Base-by-base conservation (phyloP, 2,888 invertebrate species). In the Dicyrtomina minuta region DNA sequence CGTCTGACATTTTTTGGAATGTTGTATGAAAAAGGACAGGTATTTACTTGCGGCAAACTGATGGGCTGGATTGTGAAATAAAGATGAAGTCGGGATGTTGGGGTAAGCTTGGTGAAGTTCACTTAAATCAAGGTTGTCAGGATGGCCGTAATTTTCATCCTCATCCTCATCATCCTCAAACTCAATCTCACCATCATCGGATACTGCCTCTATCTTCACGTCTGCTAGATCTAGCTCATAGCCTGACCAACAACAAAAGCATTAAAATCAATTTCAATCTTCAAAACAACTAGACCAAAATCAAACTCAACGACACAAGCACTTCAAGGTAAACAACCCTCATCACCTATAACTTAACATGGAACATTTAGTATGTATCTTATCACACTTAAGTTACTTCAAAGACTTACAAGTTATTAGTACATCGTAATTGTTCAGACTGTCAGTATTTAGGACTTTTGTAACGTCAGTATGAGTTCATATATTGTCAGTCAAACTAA, bases 161-260 rank as follows among this genome's bases (percentile, higher is more conserved):
- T 72, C 73, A 70, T 70, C 60, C 17, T 68, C 51, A 60, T 72
- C 70, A 49, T 74, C 74, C 55, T 72, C 74, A 75, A 58, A 73
- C 53, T 72, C 71, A 70, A 71, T 71, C 55, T 74, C 74, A 69
- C 70, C 75, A 65, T 69, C 75, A 65, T 72, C 70, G 56, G 72
- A 72, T 15, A 72, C 70, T 66, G 59, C 68, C 69, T 72, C 75
- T 68, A 71, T 71, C 72, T 75, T 74, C 71, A 71, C 66, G 64
- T 72, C 75, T 69, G 70, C 68, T 70, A 70, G 44, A 66, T 75
- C 75, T 72, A 74, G 51, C 55, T 72, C 72, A 71, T 70, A 71
- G 66, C 74, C 75, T 75, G 71, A 74, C 72, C 75, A 75, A 75
- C 70, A 73, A 75, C 70, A 74, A 75, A 75, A 75, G 74, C 74